Evolutionary conservation across 1,140 invertebrate species (phyloP).

Genomic region (Drosophila kurseongensis): DNA sequence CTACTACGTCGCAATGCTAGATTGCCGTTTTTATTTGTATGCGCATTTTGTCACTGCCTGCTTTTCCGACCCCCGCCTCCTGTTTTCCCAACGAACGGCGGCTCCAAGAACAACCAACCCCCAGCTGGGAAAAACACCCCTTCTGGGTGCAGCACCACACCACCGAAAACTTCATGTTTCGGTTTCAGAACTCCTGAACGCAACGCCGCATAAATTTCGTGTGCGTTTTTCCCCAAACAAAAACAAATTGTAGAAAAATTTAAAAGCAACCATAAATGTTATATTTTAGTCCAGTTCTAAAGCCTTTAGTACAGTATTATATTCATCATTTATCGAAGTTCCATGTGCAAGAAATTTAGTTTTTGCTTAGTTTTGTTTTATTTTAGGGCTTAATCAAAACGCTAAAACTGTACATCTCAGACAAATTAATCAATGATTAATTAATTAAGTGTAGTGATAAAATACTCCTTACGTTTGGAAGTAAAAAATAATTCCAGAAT

Average conservation of each 20-base stretch:
- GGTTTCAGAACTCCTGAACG: constrained; percentile 13
- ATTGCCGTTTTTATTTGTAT: constrained; percentile 24
- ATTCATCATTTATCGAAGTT: neutral
- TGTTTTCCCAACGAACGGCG: neutral
- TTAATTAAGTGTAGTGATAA: too few relatives aligned
- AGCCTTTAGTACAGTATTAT: neutral
- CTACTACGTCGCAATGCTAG: constrained; percentile 67
- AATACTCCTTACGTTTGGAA: too few relatives aligned
- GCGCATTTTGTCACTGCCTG: constrained; percentile 50
- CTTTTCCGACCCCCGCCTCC: constrained; percentile 3
- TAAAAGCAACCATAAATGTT: constrained; percentile 1
- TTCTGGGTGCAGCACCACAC: constrained; percentile 48
- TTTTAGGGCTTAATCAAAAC: too few relatives aligned
- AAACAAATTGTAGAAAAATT: neutral
- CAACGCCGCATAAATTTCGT: constrained; percentile 17
- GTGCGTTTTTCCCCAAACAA: constrained; percentile 15
- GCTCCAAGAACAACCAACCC: constrained; percentile 64
- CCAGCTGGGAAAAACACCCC: constrained; percentile 61
- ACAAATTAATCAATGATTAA: too few relatives aligned
- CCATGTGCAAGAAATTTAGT: too few relatives aligned
- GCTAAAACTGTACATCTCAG: too few relatives aligned
- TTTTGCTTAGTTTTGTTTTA: too few relatives aligned
- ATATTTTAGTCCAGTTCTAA: too few relatives aligned
- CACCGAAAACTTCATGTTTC: constrained; percentile 24
- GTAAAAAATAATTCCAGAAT: too few relatives aligned